These are phyloP conservation scores for Panopea generosa DNA, from an alignment of 2,888 invertebrate species.

Conservation along the genomic window DNA sequence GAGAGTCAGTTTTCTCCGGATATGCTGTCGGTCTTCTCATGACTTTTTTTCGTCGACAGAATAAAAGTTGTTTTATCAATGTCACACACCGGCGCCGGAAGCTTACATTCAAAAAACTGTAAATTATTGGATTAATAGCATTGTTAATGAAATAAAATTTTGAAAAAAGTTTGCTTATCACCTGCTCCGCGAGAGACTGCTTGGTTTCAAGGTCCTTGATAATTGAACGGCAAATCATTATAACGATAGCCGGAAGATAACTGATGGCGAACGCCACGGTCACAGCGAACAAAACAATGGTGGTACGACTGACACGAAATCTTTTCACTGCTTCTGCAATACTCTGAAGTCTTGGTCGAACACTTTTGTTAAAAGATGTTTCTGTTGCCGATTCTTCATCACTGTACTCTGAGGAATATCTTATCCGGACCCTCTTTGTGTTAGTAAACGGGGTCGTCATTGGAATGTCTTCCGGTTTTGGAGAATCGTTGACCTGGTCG, in stretches of 20 bases:
- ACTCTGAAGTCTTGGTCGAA: constrained; percentile 50
- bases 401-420: constrained; percentile 69
- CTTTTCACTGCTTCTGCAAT: constrained; percentile 49
- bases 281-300: constrained; percentile 62
- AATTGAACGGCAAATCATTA: constrained; percentile 62
- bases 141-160: constrained; percentile 66
- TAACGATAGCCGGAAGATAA: constrained; percentile 62
- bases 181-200: constrained; percentile 55
- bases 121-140: constrained; percentile 67
- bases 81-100: constrained; percentile 59
- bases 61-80: constrained; percentile 42
- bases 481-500: constrained; percentile 41
- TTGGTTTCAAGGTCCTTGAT: constrained; percentile 57
- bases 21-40: constrained; percentile 15
- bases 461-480: constrained; percentile 45
- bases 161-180: constrained; percentile 65
- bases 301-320: constrained; percentile 63
- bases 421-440: constrained; percentile 47
- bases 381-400: constrained; percentile 50
- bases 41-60: constrained; percentile 29
- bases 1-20: constrained; percentile 49
- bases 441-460: constrained; percentile 15
- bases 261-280: constrained; percentile 67
- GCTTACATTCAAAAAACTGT: constrained; percentile 65
- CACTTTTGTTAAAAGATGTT: constrained; percentile 5